A percentile compares a stretch with the other conserved stretches of the same genome.
phyloP scores from a whole-genome alignment of 2,113 vertebrate species.

The Geococcyx californianus region DNA sequence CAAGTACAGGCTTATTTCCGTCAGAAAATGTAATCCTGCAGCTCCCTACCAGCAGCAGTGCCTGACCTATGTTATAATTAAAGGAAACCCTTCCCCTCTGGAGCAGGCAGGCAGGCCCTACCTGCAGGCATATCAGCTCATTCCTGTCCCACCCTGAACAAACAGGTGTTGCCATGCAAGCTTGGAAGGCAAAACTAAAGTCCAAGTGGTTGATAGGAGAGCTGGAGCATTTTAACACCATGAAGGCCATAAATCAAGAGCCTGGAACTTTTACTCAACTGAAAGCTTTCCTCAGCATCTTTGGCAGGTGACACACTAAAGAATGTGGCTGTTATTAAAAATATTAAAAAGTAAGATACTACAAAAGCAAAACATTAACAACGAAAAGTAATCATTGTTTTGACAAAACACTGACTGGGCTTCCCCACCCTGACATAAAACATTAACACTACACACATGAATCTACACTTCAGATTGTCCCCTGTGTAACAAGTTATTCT shows the following conservation, averaged over 20 bases:
- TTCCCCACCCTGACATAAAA: background rate
- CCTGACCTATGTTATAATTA: conserved; percentile 8
- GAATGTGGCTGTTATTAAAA: background rate
- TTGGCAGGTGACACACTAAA: background rate
- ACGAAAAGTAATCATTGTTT: background rate
- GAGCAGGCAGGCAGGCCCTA: conserved; percentile 40
- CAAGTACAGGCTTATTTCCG: background rate
- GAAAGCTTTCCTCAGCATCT: conserved; percentile 22
- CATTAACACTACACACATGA: background rate
- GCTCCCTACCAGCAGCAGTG: background rate
- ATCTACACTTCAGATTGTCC: background rate
- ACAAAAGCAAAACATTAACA: background rate
- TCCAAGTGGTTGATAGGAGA: background rate
- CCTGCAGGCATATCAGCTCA: conserved; percentile 43
- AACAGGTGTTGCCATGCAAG: conserved; percentile 72
- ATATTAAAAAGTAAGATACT: background rate
- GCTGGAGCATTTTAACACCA: background rate
- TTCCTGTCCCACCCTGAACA: conserved; percentile 66
- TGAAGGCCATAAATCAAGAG: background rate
- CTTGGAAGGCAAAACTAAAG: conserved; percentile 12
- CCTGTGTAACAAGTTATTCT: background rate
- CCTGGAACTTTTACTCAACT: background rate
- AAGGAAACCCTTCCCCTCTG: background rate
- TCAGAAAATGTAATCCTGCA: background rate
- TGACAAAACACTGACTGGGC: background rate